Conservation (phyloP, 2,888 invertebrate genomes). For the Xestia xanthographa region DNA sequence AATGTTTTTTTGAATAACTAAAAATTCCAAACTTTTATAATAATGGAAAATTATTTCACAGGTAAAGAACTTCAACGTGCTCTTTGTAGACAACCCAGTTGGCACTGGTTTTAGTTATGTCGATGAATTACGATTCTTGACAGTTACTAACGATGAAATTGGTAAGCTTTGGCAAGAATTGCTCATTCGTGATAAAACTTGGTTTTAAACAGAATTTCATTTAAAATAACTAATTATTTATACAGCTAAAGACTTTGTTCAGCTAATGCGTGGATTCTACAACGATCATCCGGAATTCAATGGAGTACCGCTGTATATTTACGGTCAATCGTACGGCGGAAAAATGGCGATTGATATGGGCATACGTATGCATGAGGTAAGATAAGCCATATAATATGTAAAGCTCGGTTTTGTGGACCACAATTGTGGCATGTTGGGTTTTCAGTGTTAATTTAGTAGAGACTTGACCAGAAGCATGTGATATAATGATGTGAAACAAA, state of each 20-base stretch:
- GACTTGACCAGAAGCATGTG: constrained; percentile 13
- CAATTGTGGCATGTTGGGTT: constrained; percentile 5
- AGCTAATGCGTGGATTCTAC: constrained; percentile 93
- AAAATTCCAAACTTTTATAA: neutral
- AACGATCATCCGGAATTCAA: constrained; percentile 92
- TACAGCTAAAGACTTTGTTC: constrained; percentile 93
- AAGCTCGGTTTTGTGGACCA: neutral
- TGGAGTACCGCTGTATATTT: constrained; percentile 94
- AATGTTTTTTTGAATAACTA: too few species aligned
- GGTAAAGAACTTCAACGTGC: constrained; percentile 94
- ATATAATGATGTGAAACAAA: constrained; percentile 29
- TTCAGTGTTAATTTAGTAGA: constrained; percentile 2
- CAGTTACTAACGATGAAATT: constrained; percentile 84
- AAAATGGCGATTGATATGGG: constrained; percentile 98
- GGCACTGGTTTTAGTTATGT: constrained; percentile 97
- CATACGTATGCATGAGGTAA: constrained; percentile 89
- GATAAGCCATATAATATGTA: constrained; percentile 23
- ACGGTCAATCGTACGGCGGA: constrained; percentile 97
- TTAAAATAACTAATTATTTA: constrained; percentile 62
- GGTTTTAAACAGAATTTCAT: neutral
- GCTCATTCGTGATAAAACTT: neutral
- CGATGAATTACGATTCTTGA: constrained; percentile 83
- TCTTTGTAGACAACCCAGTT: constrained; percentile 97
- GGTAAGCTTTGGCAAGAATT: constrained; percentile 71
- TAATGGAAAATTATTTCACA: constrained; percentile 71